Conservation (phyloP, 2,888 invertebrate species). For the Chironomus riparius region DNA sequence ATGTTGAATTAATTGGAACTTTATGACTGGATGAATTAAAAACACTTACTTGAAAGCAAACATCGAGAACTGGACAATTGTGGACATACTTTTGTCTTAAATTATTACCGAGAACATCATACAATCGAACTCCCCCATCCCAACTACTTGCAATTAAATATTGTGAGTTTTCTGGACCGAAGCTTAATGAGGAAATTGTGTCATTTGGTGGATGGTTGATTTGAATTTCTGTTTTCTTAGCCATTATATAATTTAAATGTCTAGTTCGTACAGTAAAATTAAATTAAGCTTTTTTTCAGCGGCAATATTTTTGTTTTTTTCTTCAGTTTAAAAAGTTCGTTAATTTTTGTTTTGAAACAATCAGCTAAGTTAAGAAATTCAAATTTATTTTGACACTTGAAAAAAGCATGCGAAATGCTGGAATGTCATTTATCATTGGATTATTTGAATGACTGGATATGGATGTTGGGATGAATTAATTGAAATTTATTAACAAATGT, state of each 20-base stretch:
- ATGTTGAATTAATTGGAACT: slow-evolving; percentile 3
- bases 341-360: background rate
- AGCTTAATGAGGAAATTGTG: slow-evolving; percentile 91
- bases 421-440: no score
- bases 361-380: background rate
- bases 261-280: background rate
- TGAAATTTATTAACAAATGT: no score
- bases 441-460: no score
- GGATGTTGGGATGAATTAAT: no score
- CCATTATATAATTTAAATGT: slow-evolving; percentile 30
- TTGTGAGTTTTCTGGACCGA: slow-evolving; percentile 82
- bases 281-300: no score
- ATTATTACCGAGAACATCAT: slow-evolving; percentile 82
- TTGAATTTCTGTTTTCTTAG: slow-evolving; percentile 71
- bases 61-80: slow-evolving; percentile 82
- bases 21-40: background rate
- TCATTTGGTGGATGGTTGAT: slow-evolving; percentile 85
- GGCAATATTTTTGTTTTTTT: no score
- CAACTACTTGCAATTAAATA: slow-evolving; percentile 93
- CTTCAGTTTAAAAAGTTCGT: no score
- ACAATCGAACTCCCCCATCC: slow-evolving; percentile 89
- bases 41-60: slow-evolving; percentile 66
- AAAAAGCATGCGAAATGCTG: background rate
- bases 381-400: background rate
- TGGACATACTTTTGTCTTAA: slow-evolving; percentile 84